Evolutionary conservation across 1,140 invertebrate species (phyloP).

Genomic region (Calliopsis andreniformis): DNA sequence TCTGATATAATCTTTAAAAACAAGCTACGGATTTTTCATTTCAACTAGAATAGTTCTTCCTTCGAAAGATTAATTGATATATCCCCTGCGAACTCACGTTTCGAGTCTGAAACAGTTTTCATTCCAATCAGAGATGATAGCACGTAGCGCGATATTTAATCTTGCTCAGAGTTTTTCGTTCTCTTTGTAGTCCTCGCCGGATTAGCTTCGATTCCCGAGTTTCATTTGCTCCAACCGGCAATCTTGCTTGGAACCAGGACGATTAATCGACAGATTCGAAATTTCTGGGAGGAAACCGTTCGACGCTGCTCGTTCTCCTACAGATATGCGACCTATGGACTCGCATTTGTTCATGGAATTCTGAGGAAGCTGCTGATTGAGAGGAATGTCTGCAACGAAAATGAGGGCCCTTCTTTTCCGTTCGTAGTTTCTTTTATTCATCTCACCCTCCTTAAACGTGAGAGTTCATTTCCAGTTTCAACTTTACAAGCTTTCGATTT

Average conservation of each 20-base stretch:
- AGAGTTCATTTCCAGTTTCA: too few species aligned
- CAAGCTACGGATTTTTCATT: too few species aligned
- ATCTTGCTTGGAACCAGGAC: constrained; percentile 28
- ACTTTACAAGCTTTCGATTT: too few species aligned
- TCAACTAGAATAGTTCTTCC: too few species aligned
- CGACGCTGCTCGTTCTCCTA: not conserved
- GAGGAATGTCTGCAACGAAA: not conserved
- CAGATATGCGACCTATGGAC: not conserved
- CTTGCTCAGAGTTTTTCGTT: too few species aligned
- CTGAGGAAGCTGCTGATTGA: not conserved
- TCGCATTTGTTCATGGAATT: not conserved
- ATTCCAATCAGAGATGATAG: too few species aligned
- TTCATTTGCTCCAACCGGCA: not conserved
- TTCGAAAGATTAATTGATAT: too few species aligned
- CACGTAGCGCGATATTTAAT: not conserved
- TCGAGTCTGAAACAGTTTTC: too few species aligned
- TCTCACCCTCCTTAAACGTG: too few species aligned
- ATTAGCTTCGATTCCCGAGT: constrained; percentile 9
- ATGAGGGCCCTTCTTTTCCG: not conserved
- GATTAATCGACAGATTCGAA: constrained; percentile 58
- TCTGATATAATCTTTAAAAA: too few species aligned
- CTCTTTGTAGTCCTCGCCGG: not conserved
- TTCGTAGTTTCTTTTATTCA: not conserved
- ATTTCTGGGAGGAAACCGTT: constrained; percentile 19
- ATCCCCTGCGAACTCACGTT: too few species aligned